Evolutionary conservation across 2,888 invertebrate genomes (phyloP), one percentile per base, ranked within the genome.

Genomic region (Coremacera marginata): DNA sequence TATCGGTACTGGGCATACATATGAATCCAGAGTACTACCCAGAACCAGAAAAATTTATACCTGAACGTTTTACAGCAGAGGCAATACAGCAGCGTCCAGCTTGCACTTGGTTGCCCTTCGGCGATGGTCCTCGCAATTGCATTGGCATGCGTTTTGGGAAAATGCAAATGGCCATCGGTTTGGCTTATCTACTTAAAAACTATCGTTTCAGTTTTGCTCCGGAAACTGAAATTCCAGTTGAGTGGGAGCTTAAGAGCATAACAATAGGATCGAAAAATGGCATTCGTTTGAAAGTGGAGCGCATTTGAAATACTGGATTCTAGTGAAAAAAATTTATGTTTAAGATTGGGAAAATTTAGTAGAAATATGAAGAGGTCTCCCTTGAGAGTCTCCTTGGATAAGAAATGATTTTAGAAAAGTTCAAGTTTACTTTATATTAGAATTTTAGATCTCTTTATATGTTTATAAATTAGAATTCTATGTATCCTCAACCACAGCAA

Each of bases 1-100:
- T 93, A 76, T 91, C 92, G 1, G 88, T 90, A 5, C 90, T 91
- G 80, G 88, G 87, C 16, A 86, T 91, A 70, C 91, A 91, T 75
- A 85, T 86, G 57, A 90, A 90, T 84, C 88, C 89, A 0, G 84
- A 88, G 22, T 85, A 89, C 63, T 90, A 89, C 81, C 87, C 89
- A 0, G 84, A 91, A 37, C 91, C 91, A 0, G 86, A 88, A 5
- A 83, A 82, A 55, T 91, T 90, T 80, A 88, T 90, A 79, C 91
- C 91, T 0, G 89, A 90, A 76, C 86, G 90, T 57, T 91, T 91
- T 79, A 84, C 81, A 0, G 82, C 85, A 0, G 88, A 88, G 51
- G 86, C 87, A 31, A 83, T 85, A 0, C 78, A 83, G 14, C 79
- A 83, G 44, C 83, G 88, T 0, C 86, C 84, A 62, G 77, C 86